These are phyloP conservation scores for Sclerodermus sp. DNA, from an alignment of 2,888 invertebrate species.

Conservation along the genomic window DNA sequence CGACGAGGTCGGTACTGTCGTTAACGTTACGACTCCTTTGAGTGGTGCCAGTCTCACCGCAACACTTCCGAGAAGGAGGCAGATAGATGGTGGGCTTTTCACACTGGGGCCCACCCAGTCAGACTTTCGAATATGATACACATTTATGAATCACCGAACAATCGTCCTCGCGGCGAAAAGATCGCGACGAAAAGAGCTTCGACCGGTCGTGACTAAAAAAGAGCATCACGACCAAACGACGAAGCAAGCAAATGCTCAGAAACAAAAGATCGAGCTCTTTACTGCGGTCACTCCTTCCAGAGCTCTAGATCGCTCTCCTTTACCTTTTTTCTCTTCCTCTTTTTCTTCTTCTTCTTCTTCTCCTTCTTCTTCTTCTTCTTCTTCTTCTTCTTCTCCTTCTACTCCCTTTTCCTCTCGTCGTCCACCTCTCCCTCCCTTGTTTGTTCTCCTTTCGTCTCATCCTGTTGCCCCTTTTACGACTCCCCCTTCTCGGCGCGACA, in stretches of 20 bases:
- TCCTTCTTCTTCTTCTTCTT: slow-evolving; percentile 10
- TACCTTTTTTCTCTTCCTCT: slow-evolving; percentile 20
- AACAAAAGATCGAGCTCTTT: slow-evolving; percentile 45
- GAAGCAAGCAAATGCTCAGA: slow-evolving; percentile 30
- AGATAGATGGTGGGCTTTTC: background rate
- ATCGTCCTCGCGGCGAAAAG: background rate
- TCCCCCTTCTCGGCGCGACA: slow-evolving; percentile 19
- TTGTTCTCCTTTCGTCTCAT: slow-evolving; percentile 9
- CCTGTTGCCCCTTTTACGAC: slow-evolving; percentile 10
- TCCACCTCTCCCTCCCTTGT: slow-evolving; percentile 18
- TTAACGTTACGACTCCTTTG: background rate
- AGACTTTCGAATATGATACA: background rate
- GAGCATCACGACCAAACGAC: slow-evolving; percentile 35
- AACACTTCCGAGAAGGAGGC: background rate
- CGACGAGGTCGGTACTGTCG: background rate
- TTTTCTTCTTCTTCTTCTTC: slow-evolving; percentile 7
- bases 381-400: slow-evolving; percentile 4
- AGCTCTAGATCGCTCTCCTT: slow-evolving; percentile 12
- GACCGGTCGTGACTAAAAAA: slow-evolving; percentile 45
- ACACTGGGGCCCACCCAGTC: slow-evolving; percentile 13
- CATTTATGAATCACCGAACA: slow-evolving; percentile 8
- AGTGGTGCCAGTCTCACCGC: background rate
- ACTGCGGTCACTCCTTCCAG: slow-evolving; percentile 24
- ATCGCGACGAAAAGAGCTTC: background rate
- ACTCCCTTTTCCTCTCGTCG: slow-evolving; percentile 3